Evolutionary conservation across 92 coral and sea anemone species (phyloP).

Genomic region (Chrysogorgia sp.): DNA sequence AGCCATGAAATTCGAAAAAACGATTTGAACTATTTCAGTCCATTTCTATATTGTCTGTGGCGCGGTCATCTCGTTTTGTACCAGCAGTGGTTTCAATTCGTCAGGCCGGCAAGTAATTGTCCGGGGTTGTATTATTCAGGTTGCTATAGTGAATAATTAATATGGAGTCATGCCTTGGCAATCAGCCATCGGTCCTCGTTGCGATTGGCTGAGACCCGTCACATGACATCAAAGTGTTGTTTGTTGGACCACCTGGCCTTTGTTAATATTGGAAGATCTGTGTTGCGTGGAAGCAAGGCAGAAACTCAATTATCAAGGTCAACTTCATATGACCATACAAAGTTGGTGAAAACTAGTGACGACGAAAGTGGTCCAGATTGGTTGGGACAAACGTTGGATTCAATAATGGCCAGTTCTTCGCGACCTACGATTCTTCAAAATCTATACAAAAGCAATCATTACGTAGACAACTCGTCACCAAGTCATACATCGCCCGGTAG

Average conservation of each 20-base stretch:
- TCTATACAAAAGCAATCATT: slow-evolving; percentile 74
- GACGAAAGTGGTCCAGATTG: slow-evolving; percentile 66
- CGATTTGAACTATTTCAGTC: background rate
- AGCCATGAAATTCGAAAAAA: no score
- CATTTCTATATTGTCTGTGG: background rate
- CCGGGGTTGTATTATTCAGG: background rate
- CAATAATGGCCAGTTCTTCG: slow-evolving; percentile 91
- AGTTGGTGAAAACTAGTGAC: slow-evolving; percentile 75
- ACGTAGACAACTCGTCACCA: slow-evolving; percentile 74
- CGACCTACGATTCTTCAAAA: slow-evolving; percentile 83
- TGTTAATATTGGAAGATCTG: slow-evolving; percentile 70
- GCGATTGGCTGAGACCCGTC: slow-evolving; percentile 74
- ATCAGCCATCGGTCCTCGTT: slow-evolving; percentile 45
- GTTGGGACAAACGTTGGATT: slow-evolving; percentile 63
- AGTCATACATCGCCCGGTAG: slow-evolving; percentile 77
- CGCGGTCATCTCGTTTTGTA: background rate
- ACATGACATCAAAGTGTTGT: slow-evolving; percentile 86
- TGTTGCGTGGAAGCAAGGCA: slow-evolving; percentile 5
- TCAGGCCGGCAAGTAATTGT: background rate
- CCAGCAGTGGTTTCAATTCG: background rate
- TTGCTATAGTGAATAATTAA: slow-evolving; percentile 50
- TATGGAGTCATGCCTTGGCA: slow-evolving; percentile 14
- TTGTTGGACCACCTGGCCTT: slow-evolving; percentile 95
- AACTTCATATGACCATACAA: slow-evolving; percentile 92
- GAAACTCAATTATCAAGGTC: slow-evolving; percentile 20